Evolutionary conservation across 1,140 invertebrate species (phyloP), one percentile per base, ranked within the genome.

Genomic region (Myzus persicae): DNA sequence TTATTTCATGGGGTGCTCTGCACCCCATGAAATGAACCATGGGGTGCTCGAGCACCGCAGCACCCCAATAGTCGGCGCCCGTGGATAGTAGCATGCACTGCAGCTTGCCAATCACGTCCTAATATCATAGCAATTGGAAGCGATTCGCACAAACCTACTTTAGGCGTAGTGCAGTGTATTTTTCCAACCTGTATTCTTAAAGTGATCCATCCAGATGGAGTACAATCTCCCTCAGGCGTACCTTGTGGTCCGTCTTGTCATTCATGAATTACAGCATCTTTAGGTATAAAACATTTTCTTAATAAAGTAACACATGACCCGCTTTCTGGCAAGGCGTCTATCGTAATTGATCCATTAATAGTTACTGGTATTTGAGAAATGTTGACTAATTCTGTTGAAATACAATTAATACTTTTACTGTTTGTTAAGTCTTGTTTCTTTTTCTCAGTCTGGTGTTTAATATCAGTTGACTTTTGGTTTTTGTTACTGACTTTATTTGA

Each of bases 401-500:
- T 20, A 85, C 82, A 85, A 85, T 85, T 82, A 11, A 85, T 85
- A 40, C 82, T 85, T 85, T 85, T 85, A 38, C 40, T 85, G 38
- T 42, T 85, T 6, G 7, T 48, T 48, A 18, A 40, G 11, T 42
- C 38, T 85, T 85, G 67, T 76, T 36, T 85, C 0, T 42, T 22
- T 42, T 85, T 31, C 18, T 42, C 24, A 42, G 4, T 9, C 24
- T 84, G 18, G 14, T 22, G 20, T 85, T 44, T 85, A 48, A 48
- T 42, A 82, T 59, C 38, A 40, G 18, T 20, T 82, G 81, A 5
- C 20, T 85, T 85, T 42, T 42, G 40, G 24, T 42, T 44, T 44
- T 42, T 42, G 7, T 7, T 85, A 85, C 82, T 31, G 22, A 42
- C 18, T 20, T 85, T 44, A 42, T 85, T 85, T 85, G 40, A 42